Evolutionary conservation across 2,888 invertebrate genomes (phyloP).

Genomic region (Adelphocoris suturalis): DNA sequence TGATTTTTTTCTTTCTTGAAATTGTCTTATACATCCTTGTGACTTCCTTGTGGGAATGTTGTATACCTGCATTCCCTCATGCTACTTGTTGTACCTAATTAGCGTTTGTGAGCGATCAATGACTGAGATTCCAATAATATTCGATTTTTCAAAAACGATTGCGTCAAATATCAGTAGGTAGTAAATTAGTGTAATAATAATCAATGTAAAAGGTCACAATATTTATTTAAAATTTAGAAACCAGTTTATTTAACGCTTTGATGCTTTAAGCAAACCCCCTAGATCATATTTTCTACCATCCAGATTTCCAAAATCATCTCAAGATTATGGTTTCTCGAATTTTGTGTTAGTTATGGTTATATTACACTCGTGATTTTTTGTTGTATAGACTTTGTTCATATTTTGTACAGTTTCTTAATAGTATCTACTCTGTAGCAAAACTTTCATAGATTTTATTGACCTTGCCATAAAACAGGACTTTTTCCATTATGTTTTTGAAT

Average conservation of each 20-base stretch:
- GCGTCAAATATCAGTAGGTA: slow-evolving; percentile 8
- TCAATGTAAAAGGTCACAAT: not conserved
- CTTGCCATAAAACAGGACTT: slow-evolving; percentile 55
- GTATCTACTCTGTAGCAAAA: not conserved
- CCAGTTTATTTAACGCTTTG: not conserved
- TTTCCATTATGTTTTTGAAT: slow-evolving; percentile 36
- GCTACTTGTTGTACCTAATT: slow-evolving; percentile 26
- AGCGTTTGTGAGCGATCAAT: slow-evolving; percentile 36
- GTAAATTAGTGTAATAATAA: slow-evolving; percentile 1
- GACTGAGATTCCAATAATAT: slow-evolving; percentile 27
- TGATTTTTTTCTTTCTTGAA: not conserved
- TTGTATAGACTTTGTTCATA: not conserved
- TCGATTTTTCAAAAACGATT: slow-evolving; percentile 27
- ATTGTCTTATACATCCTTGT: not conserved
- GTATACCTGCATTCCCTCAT: not conserved
- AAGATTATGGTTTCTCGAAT: not conserved
- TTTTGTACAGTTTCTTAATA: slow-evolving; percentile 44
- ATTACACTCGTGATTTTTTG: not conserved
- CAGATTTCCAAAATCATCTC: slow-evolving; percentile 19
- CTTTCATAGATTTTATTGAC: not conserved
- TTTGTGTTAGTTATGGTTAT: not conserved
- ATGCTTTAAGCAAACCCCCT: not conserved
- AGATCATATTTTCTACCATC: not conserved
- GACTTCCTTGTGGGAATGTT: not conserved
- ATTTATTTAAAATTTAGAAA: not conserved